Conservation (phyloP, 1,140 invertebrate species). For the Vanessa atalanta region DNA sequence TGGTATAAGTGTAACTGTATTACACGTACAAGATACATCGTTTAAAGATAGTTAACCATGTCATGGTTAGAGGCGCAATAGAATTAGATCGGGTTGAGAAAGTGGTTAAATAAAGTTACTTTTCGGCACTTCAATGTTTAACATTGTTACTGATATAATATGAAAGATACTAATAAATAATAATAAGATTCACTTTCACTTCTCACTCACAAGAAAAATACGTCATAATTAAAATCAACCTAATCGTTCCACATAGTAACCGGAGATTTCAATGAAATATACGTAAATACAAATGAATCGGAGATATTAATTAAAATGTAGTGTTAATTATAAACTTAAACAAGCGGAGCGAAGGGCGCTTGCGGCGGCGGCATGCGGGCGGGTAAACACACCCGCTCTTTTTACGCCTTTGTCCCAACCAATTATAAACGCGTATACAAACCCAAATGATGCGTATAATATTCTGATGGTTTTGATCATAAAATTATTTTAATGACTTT, state of each 20-base stretch:
- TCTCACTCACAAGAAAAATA: no score
- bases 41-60: no score
- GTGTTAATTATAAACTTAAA: conserved; percentile 53
- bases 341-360: conserved; percentile 46
- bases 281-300: conserved; percentile 26
- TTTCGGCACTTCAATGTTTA: no score
- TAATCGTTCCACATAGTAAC: not conserved
- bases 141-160: no score
- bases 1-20: no score
- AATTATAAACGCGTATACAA: conserved; percentile 30
- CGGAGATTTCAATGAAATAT: conserved; percentile 8
- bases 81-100: no score
- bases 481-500: not conserved
- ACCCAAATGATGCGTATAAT: conserved; percentile 36
- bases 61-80: no score
- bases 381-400: conserved; percentile 54
- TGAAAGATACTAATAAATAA: no score
- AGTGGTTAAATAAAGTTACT: no score
- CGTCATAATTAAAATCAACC: no score
- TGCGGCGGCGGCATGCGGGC: conserved; percentile 56
- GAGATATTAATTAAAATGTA: conserved; percentile 51
- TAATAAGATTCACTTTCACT: no score
- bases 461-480: not conserved
- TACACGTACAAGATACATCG: no score
- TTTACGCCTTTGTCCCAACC: conserved; percentile 50